A percentile compares a stretch with the other conserved stretches of the same genome.
phyloP scores from a whole-genome alignment of 1,140 invertebrate species.

The Calephelis nemesis region DNA sequence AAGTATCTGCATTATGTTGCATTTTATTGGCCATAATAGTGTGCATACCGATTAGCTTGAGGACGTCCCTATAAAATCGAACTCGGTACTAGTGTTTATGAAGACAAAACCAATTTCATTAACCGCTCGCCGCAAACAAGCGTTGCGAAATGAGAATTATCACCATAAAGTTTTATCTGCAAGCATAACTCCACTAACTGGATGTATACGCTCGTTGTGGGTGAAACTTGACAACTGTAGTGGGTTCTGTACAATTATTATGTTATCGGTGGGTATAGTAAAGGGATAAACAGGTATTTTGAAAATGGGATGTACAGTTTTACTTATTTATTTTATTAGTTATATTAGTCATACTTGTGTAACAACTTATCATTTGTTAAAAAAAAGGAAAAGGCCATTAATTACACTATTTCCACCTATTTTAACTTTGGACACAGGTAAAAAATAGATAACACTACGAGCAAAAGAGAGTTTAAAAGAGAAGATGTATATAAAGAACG shows the following conservation, averaged over 20 bases:
- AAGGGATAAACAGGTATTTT: no score
- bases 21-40: not conserved
- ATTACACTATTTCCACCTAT: no score
- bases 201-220: not conserved
- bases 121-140: constrained; percentile 22
- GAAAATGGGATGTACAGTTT: no score
- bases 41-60: not conserved
- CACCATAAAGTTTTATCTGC: constrained; percentile 28
- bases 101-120: constrained; percentile 24
- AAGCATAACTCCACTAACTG: constrained; percentile 21
- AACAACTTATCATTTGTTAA: no score
- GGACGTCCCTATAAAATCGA: not conserved
- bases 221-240: constrained; percentile 20
- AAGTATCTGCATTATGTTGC: not conserved
- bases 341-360: no score
- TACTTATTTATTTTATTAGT: no score
- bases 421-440: no score
- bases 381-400: no score
- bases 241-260: not conserved
- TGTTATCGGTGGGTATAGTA: no score
- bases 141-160: constrained; percentile 24
- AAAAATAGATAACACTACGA: no score
- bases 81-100: constrained; percentile 4
- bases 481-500: no score
- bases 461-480: no score